Evolutionary conservation across 2,888 invertebrate species (phyloP).

Genomic region (Brenthis ino): DNA sequence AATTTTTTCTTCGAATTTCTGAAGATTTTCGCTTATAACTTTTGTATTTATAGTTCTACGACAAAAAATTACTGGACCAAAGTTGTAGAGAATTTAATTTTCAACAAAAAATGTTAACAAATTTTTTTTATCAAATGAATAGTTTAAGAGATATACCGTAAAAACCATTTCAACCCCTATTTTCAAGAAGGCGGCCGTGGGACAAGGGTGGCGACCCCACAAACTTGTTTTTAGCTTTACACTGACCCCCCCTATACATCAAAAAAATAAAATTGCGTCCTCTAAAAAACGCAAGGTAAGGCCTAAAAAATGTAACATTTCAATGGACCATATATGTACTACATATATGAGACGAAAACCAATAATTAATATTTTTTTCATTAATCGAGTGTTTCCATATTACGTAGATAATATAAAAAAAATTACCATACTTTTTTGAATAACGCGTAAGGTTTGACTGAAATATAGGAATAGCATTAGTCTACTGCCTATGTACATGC

Average conservation of each 20-base stretch:
- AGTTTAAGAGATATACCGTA: not conserved
- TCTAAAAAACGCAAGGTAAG: too few species aligned
- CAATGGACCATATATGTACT: not conserved
- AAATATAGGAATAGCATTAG: too few species aligned
- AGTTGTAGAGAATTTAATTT: conserved; percentile 19
- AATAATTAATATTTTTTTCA: too few species aligned
- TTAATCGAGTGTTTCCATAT: too few species aligned
- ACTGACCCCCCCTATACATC: too few species aligned
- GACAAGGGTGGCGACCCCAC: conserved; percentile 16
- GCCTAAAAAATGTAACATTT: not conserved
- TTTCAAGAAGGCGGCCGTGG: conserved; percentile 6
- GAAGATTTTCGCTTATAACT: conserved; percentile 10
- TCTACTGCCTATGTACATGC: too few species aligned
- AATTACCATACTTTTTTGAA: too few species aligned
- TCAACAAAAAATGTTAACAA: conserved; percentile 11
- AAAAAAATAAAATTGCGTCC: too few species aligned
- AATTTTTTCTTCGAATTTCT: not conserved
- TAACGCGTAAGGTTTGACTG: too few species aligned
- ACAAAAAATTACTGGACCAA: conserved; percentile 20
- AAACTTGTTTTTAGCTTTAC: not conserved
- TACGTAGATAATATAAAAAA: too few species aligned
- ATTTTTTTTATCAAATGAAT: conserved; percentile 15
- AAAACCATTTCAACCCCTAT: conserved; percentile 13
- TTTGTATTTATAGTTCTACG: conserved; percentile 18
- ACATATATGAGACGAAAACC: too few species aligned